Percentiles rank a stretch among this genome's conserved stretches.
Conservation (phyloP, 2,797 vertebrate species). For the Eremophila alpestris region DNA sequence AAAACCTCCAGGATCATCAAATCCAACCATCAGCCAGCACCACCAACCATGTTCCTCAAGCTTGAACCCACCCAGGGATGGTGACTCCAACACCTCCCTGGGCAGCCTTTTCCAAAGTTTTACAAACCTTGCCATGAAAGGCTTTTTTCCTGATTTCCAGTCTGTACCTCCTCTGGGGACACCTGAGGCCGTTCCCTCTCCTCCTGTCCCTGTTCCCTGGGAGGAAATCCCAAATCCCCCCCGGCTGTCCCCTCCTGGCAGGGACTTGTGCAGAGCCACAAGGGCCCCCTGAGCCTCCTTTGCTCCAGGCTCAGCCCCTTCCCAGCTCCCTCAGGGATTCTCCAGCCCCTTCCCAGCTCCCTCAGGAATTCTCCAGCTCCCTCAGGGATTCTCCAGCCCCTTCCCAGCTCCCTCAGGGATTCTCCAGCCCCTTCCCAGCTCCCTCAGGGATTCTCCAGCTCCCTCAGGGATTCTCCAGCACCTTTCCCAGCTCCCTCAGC, state of each 20-base stretch:
- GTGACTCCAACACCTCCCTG: not conserved
- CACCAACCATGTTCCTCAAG: not conserved
- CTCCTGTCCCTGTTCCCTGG: not conserved
- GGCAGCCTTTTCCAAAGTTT: not conserved
- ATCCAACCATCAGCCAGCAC: not conserved
- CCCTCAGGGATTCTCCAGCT: too few species aligned
- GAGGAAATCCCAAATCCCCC: not conserved
- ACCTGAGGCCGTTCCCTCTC: not conserved
- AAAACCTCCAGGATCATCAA: not conserved
- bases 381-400: not conserved
- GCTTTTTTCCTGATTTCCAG: accelerated
- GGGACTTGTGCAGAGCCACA: not conserved
- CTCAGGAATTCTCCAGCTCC: not conserved
- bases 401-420: not conserved
- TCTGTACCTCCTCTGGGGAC: accelerated
- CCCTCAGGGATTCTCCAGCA: not conserved
- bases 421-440: not conserved
- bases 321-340: not conserved
- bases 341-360: not conserved
- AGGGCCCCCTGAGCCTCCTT: not conserved
- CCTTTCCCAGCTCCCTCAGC: not conserved
- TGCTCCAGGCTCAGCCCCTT: not conserved
- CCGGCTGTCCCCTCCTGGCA: not conserved
- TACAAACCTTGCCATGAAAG: accelerated
- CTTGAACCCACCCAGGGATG: not conserved